Evolutionary conservation across 2,888 invertebrate genomes (phyloP).

Genomic region (Cerastis rubricosa): DNA sequence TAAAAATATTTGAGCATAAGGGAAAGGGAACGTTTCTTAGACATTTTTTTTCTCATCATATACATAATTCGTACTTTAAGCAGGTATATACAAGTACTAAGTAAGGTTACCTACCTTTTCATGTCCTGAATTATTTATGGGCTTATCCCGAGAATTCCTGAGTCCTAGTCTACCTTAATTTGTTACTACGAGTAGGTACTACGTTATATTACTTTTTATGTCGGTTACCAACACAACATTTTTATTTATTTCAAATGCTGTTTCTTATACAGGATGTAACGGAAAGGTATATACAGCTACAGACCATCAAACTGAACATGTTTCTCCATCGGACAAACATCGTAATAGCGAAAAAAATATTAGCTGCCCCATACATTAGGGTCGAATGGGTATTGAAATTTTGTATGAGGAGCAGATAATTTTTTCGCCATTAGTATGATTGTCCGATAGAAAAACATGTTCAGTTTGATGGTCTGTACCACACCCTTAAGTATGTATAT

Average conservation of each 20-base stretch:
- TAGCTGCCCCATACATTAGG: too few relatives aligned
- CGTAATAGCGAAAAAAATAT: too few relatives aligned
- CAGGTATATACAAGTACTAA: constrained; percentile 16
- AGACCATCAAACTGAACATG: too few relatives aligned
- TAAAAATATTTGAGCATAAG: constrained; percentile 44
- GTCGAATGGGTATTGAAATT: too few relatives aligned
- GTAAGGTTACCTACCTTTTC: constrained; percentile 29
- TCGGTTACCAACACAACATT: background rate
- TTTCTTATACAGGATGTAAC: too few relatives aligned
- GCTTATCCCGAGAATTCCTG: background rate
- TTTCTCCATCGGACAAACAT: too few relatives aligned
- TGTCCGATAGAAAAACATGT: too few relatives aligned
- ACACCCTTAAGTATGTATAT: too few relatives aligned
- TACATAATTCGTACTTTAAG: constrained; percentile 42
- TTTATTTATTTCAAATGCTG: background rate
- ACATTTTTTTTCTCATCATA: constrained; percentile 43
- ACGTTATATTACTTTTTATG: background rate
- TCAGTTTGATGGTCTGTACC: too few relatives aligned
- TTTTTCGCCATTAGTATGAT: too few relatives aligned
- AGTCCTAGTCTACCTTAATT: constrained; percentile 20
- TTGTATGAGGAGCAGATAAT: too few relatives aligned
- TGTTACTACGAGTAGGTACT: background rate
- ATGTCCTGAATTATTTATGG: constrained; percentile 49
- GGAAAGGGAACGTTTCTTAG: constrained; percentile 19
- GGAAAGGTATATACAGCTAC: too few relatives aligned